These are phyloP conservation scores for Idaea aversata DNA, from an alignment of 2,888 invertebrate species.

Conservation along the genomic window DNA sequence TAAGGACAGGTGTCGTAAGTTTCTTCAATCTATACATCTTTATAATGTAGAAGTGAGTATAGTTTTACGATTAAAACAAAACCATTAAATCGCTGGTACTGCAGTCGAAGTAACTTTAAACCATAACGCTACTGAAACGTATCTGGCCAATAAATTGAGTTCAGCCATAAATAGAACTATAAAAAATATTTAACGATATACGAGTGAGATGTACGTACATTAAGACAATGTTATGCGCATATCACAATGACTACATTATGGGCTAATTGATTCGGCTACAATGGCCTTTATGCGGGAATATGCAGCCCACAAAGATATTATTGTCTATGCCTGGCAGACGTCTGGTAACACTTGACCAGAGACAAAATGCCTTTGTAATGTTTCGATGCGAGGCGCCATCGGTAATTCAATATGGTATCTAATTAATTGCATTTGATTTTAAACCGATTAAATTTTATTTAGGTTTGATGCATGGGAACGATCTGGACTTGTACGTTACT, in stretches of 20 bases:
- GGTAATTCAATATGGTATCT: conserved; percentile 62
- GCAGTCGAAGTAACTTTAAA: conserved; percentile 53
- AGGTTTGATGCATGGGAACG: background rate
- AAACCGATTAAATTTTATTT: conserved; percentile 22
- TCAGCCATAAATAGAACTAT: conserved; percentile 74
- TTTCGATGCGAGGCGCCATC: conserved; percentile 72
- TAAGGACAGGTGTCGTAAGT: conserved; percentile 29
- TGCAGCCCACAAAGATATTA: conserved; percentile 67
- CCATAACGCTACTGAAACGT: conserved; percentile 68
- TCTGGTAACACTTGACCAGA: conserved; percentile 78
- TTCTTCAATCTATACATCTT: conserved; percentile 26
- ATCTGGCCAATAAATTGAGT: conserved; percentile 73
- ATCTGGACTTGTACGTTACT: conserved; percentile 6
- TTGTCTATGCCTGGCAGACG: conserved; percentile 74
- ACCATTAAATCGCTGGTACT: conserved; percentile 50
- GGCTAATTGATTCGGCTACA: conserved; percentile 77
- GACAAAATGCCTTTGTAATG: conserved; percentile 79
- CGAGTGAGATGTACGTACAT: conserved; percentile 63
- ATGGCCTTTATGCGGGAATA: conserved; percentile 67
- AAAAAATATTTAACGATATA: conserved; percentile 75
- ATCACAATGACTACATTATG: conserved; percentile 77
- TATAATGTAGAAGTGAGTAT: conserved; percentile 33
- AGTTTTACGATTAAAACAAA: conserved; percentile 51
- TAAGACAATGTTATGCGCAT: conserved; percentile 75
- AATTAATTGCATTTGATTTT: conserved; percentile 37